Base-by-base conservation (phyloP, 2,797 vertebrate species). In the Chromis chromis region DNA sequence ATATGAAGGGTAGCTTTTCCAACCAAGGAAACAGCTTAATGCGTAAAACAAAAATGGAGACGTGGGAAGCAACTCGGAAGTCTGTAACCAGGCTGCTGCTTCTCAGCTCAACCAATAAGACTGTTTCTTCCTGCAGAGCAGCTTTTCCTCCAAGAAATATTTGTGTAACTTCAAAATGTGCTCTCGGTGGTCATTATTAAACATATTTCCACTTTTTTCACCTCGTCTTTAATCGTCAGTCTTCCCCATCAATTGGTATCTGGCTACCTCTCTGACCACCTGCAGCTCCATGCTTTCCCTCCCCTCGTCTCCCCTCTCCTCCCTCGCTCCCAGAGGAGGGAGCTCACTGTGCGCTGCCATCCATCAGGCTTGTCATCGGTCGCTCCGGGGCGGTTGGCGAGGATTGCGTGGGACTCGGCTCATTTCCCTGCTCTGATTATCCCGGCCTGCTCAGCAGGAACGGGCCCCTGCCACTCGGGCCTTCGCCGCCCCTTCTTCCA, bases 371-470 rank as follows among this genome's bases (percentile, higher is more conserved):
- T 93, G 93, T 94, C 93, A 89, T 76, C 46, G 70, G 90, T 82
- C 79, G 91, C 93, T 93, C 89, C 64, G 79, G 91, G 91, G 88
- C 69, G 64, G 81, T 83, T 84, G 86, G 84, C 79, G 81, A 79
- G 69, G 80, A 77, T 90, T 89, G 83, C 88, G 86, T 90, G 88
- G 90, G 93, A 94, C 90, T 92, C 81, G 88, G 88, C 93, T 95
- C 93, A 94, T 94, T 94, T 94, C 92, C 92, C 89, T 79, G 85
- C 92, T 92, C 92, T 94, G 94, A 94, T 94, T 94, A 94, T 93
- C 87, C 86, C 53, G 24, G 78, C 49, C 84, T 65, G 80, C 86
- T 88, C 81, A 3, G 61, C 27, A 70, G 79, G 85, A 91, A 85
- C 55, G 49, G 68, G 74, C 70, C 48, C n/a, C 66, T 61, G 83